These are phyloP conservation scores for Ichneumon xanthorius DNA, from an alignment of 2,888 invertebrate species.

Conservation along the genomic window DNA sequence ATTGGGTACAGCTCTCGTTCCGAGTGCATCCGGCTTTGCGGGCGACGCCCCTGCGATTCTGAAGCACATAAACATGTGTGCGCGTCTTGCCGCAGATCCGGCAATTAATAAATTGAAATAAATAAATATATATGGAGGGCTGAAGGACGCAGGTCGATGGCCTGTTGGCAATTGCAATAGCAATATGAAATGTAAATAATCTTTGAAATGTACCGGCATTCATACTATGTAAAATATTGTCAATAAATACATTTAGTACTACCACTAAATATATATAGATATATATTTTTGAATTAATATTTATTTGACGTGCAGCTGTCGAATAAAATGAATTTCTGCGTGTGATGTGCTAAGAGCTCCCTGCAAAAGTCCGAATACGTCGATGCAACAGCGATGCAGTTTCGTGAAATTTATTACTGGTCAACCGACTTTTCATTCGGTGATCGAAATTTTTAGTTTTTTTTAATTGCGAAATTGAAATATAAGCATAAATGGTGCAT, in stretches of 20 bases:
- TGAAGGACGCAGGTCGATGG: no score
- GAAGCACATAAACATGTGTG: slow-evolving; percentile 2
- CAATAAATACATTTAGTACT: no score
- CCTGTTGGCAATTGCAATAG: no score
- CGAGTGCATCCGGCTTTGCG: slow-evolving; percentile 24
- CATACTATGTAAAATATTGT: no score
- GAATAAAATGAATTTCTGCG: neutral
- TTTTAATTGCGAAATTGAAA: neutral
- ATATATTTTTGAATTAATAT: neutral
- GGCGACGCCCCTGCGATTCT: slow-evolving; percentile 7
- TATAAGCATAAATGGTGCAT: neutral
- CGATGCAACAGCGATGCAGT: no score
- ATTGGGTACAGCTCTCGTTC: slow-evolving; percentile 17
- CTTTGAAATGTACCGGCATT: no score
- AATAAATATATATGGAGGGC: neutral
- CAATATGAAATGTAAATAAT: neutral
- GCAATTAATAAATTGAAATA: neutral
- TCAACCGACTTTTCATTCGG: no score
- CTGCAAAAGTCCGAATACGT: neutral
- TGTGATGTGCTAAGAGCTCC: neutral
- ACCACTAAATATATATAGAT: no score
- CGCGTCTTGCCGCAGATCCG: neutral
- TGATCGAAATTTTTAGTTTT: neutral
- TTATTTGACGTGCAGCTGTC: neutral
- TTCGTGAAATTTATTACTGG: no score